These are phyloP conservation scores for Oscheius sp. DNA, from an alignment of 2,888 invertebrate species.

Conservation along the genomic window DNA sequence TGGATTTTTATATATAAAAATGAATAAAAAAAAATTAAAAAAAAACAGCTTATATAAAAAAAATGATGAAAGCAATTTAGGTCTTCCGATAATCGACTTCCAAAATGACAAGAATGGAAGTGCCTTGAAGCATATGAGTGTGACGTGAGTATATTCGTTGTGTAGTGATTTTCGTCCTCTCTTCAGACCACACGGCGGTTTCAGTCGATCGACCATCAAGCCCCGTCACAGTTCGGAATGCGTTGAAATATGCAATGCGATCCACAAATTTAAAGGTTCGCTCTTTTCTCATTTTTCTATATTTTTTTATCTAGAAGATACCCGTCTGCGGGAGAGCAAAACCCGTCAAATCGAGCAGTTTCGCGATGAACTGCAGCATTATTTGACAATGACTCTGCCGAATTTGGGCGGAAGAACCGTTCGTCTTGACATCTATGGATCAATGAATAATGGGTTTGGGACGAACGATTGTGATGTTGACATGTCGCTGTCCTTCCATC, in stretches of 20 bases:
- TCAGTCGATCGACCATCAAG: conserved; percentile 6
- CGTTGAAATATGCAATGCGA: conserved; percentile 15
- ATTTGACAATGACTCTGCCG: conserved; percentile 19
- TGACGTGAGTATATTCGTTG: conserved; percentile 35
- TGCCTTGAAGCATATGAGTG: conserved; percentile 39
- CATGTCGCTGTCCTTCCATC: conserved; percentile 75
- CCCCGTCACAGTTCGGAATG: conserved; percentile 3
- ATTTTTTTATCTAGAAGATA: conserved; percentile 24
- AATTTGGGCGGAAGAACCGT: conserved; percentile 16
- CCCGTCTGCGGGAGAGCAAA: background rate
- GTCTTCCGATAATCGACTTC: conserved; percentile 46
- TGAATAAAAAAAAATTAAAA: background rate
- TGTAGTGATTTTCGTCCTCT: background rate
- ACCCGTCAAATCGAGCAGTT: conserved; percentile 25
- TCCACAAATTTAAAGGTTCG: conserved; percentile 11
- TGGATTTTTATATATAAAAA: background rate
- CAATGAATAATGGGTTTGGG: conserved; percentile 77
- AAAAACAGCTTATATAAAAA: background rate
- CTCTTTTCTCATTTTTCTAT: background rate
- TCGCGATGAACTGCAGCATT: conserved; percentile 21
- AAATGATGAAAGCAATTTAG: background rate
- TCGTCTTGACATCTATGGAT: conserved; percentile 74
- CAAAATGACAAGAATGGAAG: conserved; percentile 43
- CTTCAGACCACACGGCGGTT: conserved; percentile 1
- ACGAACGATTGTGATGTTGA: conserved; percentile 76